A percentile compares a stretch with the other conserved stretches of the same genome.
Conservation (phyloP, 2,797 vertebrate genomes). For the Clarias platycephalus region DNA sequence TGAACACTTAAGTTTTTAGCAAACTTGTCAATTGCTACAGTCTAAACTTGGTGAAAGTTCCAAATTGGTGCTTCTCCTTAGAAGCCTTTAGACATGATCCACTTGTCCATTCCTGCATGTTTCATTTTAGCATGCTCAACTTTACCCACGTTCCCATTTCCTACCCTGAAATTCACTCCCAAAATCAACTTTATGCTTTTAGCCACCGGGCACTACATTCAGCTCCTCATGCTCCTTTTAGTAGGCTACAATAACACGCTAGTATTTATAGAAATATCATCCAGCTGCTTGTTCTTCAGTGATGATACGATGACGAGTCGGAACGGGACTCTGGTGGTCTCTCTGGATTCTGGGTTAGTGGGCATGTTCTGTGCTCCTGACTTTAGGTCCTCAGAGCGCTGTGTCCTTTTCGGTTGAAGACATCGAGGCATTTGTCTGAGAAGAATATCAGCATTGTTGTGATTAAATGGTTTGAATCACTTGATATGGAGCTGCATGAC, state of each 20-base stretch:
- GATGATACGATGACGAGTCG: constrained; percentile 84
- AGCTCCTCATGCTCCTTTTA: background rate
- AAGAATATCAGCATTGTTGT: constrained; percentile 46
- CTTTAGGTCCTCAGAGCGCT: constrained; percentile 42
- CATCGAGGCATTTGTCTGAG: constrained; percentile 72
- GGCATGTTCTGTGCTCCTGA: constrained; percentile 59
- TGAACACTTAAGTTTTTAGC: no score
- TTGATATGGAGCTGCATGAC: background rate
- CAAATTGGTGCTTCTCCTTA: no score
- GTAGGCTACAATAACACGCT: background rate
- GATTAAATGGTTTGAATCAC: background rate
- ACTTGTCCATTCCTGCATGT: background rate
- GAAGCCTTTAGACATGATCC: background rate
- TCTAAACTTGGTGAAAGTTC: no score
- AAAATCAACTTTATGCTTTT: background rate
- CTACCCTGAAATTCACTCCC: background rate
- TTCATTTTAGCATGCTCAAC: background rate
- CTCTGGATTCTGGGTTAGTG: constrained; percentile 30
- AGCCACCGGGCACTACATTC: background rate
- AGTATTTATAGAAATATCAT: background rate
- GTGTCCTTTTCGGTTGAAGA: constrained; percentile 57
- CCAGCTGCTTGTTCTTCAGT: constrained; percentile 66
- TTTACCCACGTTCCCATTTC: background rate
- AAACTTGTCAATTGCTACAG: no score
- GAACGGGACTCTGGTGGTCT: constrained; percentile 56